These are phyloP conservation scores for Octodon degus DNA, from an alignment of 2,113 vertebrate species.

Conservation along the genomic window DNA sequence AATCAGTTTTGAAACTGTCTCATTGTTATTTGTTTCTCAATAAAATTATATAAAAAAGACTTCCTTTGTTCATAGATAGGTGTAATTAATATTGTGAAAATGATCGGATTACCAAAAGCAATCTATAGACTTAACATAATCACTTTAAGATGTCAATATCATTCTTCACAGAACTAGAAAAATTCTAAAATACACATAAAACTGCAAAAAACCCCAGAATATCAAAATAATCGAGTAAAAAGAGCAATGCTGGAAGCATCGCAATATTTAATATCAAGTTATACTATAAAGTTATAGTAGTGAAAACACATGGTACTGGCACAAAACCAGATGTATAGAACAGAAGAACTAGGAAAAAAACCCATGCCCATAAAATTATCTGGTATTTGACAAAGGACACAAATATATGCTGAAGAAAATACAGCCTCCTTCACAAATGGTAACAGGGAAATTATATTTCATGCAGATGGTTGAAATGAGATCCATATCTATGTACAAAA, in stretches of 20 bases:
- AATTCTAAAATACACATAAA: neutral
- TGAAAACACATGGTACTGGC: neutral
- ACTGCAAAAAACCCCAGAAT: neutral
- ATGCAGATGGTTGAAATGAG: neutral
- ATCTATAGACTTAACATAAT: neutral
- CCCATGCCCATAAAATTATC: neutral
- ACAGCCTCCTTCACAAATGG: neutral
- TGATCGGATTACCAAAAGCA: neutral
- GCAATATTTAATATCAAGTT: neutral
- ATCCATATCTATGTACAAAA: neutral
- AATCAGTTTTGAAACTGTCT: too few relatives aligned
- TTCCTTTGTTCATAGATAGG: neutral
- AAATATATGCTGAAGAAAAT: neutral
- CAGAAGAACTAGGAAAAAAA: neutral
- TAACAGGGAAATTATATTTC: neutral
- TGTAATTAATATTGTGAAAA: neutral
- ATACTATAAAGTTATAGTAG: neutral
- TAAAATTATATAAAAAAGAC: neutral
- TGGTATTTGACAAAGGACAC: neutral
- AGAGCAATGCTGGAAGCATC: neutral
- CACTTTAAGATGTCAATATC: neutral
- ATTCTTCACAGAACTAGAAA: neutral
- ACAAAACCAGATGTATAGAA: neutral
- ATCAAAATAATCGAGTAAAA: neutral
- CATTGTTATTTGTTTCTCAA: too few relatives aligned